Base-by-base conservation (phyloP, 2,113 vertebrate genomes). In the Amphilophus citrinellus region DNA sequence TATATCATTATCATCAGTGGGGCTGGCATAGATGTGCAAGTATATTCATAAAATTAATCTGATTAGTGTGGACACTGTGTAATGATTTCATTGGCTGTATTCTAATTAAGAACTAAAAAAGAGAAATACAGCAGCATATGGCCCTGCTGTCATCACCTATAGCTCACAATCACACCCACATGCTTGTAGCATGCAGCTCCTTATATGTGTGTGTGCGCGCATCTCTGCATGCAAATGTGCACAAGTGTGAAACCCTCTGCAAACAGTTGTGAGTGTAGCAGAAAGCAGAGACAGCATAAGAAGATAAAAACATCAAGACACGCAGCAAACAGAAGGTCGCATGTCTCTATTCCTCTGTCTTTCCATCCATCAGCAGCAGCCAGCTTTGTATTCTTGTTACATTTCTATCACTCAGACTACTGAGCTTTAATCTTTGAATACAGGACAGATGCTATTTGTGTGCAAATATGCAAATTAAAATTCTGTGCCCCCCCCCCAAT, bases 131-230 rank as follows among this genome's bases (percentile, higher is more conserved):
- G 86, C 76, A 84, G 79, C 93, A 94, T 94, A 94, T 94, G 93
- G 92, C 80, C 62, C 76, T 80, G 88, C 90, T 91, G 89, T 92
- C 88, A 88, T 89, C 91, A 88, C 91, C 92, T 91, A 92, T 90
- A 91, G 90, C 80, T 87, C 86, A 83, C 79, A 87, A 90, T 90
- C 91, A 93, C 91, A 92, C 88, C 90, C 92, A 88, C 88, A 37
- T 86, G 77, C 85, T 44, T 80, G 85, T 42, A 83, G 82, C 80
- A 77, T 75, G 76, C 75, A 68, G 75, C 79, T 84, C 90, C 84
- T 76, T 84, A 63, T 35, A 6, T 6, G 32, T 35, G 32, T 89
- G 89, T 79, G 71, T 50, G 37, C 1, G 61, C 0, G 24, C 30
- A 53, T 59, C 20, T 79, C 39, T 37, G 62, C 11, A 22, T 68